These are phyloP conservation scores for Magallana nippona DNA, from an alignment of 2,888 invertebrate species.

Conservation along the genomic window DNA sequence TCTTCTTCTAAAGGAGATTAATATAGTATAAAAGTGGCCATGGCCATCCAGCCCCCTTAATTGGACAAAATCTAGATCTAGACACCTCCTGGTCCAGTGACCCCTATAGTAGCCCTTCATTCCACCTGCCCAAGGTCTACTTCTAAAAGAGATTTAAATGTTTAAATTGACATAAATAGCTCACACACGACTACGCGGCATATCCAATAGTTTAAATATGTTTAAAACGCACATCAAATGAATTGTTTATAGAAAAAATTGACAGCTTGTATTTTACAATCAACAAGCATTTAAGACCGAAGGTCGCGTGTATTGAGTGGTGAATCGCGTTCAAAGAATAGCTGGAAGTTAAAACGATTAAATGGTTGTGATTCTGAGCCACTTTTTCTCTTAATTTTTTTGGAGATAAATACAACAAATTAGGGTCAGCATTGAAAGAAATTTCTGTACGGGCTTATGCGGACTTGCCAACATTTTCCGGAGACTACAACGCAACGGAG, in stretches of 20 bases:
- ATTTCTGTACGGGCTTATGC: no score
- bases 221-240: slow-evolving; percentile 31
- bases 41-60: no score
- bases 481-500: background rate
- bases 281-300: background rate
- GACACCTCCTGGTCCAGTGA: no score
- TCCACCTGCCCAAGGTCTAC: background rate
- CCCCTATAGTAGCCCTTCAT: background rate
- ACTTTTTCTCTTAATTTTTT: background rate
- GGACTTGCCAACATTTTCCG: background rate
- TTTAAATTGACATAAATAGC: slow-evolving; percentile 29
- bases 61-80: no score
- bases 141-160: background rate
- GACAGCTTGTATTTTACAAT: slow-evolving; percentile 6
- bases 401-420: background rate
- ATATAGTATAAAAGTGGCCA: no score
- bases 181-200: background rate
- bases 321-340: background rate
- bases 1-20: no score
- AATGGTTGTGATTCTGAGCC: background rate
- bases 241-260: slow-evolving; percentile 25
- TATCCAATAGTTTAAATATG: slow-evolving; percentile 26
- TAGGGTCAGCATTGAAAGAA: no score
- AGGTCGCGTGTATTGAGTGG: background rate
- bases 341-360: slow-evolving; percentile 15